These are phyloP conservation scores for Leuctra nigra DNA, from an alignment of 2,888 invertebrate genomes.

Conservation along the genomic window DNA sequence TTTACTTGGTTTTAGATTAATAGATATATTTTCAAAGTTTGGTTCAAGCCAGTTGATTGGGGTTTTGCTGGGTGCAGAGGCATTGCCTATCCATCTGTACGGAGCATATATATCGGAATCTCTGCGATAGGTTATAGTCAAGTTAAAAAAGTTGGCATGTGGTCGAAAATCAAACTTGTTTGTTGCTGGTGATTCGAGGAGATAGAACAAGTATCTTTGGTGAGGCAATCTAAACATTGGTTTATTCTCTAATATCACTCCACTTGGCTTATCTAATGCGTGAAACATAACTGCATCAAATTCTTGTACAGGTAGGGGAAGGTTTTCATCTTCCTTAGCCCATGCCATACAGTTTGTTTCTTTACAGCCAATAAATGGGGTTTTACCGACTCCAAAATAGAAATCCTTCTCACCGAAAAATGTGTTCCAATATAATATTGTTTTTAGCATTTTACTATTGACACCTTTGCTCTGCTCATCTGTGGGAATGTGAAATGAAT, in stretches of 20 bases:
- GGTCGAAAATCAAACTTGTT: not conserved
- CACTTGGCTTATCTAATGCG: not conserved
- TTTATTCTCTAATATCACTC: not conserved
- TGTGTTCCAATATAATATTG: not conserved
- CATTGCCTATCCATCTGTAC: not conserved
- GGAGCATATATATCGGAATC: not conserved
- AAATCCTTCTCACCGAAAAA: not conserved
- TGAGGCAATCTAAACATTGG: not conserved
- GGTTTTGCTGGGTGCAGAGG: not conserved
- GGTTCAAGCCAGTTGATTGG: not conserved
- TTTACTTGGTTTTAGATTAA: not conserved
- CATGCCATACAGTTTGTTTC: not conserved
- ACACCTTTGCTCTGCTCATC: no score
- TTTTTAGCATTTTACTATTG: no score
- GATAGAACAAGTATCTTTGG: not conserved
- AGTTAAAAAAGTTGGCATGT: not conserved
- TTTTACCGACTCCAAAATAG: not conserved
- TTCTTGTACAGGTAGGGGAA: not conserved
- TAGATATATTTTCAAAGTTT: not conserved
- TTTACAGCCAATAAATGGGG: not conserved
- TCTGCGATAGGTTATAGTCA: not conserved
- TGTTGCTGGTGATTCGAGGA: not conserved
- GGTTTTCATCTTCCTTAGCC: not conserved
- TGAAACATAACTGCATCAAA: not conserved
- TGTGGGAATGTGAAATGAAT: no score